These are phyloP conservation scores for Nephila pilipes DNA, from an alignment of 1,140 invertebrate genomes.

Conservation along the genomic window DNA sequence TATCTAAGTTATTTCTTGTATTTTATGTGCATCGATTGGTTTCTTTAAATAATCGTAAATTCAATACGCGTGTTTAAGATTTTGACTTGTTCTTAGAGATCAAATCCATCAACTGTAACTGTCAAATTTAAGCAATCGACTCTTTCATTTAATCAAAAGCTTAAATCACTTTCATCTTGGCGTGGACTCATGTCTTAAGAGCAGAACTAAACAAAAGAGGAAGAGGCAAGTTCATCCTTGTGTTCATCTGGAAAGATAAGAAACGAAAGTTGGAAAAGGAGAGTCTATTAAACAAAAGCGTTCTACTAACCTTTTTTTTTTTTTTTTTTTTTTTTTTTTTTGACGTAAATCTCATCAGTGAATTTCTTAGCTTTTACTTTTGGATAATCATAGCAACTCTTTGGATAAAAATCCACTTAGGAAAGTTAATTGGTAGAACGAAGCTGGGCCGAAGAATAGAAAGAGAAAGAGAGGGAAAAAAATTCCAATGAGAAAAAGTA, in stretches of 20 bases:
- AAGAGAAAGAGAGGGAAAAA: neutral
- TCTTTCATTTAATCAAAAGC: neutral
- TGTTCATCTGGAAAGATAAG: conserved; percentile 26
- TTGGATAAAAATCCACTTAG: conserved; percentile 65
- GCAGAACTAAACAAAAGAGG: neutral
- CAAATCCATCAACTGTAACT: neutral
- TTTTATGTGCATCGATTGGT: too few relatives aligned
- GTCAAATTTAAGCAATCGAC: neutral
- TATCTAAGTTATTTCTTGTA: too few relatives aligned
- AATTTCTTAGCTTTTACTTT: conserved; percentile 66
- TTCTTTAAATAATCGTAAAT: too few relatives aligned
- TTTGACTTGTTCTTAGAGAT: neutral
- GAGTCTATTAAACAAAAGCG: conserved; percentile 24
- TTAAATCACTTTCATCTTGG: neutral
- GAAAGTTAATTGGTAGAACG: conserved; percentile 67
- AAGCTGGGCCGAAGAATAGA: neutral
- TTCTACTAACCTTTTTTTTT: neutral
- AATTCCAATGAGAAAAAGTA: too few relatives aligned
- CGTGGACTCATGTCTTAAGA: neutral
- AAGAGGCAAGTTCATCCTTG: conserved; percentile 29
- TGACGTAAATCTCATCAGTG: conserved; percentile 61
- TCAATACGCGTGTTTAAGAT: neutral
- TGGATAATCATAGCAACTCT: conserved; percentile 55
- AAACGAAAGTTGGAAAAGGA: neutral
- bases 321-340: neutral